These are phyloP conservation scores for Benthosema pterotum DNA, from an alignment of 2,797 vertebrate genomes.

Conservation along the genomic window DNA sequence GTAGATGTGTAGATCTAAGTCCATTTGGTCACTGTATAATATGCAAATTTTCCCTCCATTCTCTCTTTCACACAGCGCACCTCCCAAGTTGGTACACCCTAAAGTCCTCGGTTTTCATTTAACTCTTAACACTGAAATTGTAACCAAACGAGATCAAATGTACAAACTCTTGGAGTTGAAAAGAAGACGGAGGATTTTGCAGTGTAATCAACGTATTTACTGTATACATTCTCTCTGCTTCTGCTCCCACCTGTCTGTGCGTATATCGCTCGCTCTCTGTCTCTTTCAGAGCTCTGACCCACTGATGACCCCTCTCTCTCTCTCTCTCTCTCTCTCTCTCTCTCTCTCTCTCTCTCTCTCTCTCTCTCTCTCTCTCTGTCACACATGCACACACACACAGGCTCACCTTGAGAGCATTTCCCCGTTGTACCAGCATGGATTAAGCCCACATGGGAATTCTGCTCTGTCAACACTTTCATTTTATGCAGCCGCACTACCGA, in stretches of 20 bases:
- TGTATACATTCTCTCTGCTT: background rate
- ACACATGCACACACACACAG: constrained; percentile 15
- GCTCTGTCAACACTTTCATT: constrained; percentile 38
- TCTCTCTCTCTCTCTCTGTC: constrained; percentile 21
- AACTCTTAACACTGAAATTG: too few species aligned
- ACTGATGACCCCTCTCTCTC: constrained; percentile 38
- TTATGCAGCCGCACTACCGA: constrained; percentile 13
- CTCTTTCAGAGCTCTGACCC: constrained; percentile 38
- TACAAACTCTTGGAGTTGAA: too few species aligned
- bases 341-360: background rate
- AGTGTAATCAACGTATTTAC: background rate
- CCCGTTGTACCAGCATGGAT: constrained; percentile 37
- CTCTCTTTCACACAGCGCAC: background rate
- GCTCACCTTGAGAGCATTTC: constrained; percentile 35
- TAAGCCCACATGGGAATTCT: constrained; percentile 30
- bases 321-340: constrained; percentile 14
- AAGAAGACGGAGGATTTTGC: too few species aligned
- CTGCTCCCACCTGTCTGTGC: background rate
- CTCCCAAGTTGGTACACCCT: too few species aligned
- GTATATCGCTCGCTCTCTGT: constrained; percentile 2
- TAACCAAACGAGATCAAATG: too few species aligned
- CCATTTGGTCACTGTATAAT: too few species aligned
- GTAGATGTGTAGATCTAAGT: too few species aligned
- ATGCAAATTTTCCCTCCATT: background rate
- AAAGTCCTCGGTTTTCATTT: too few species aligned